Evolutionary conservation across 2,888 invertebrate genomes (phyloP).

Genomic region (Melanophora roralis): DNA sequence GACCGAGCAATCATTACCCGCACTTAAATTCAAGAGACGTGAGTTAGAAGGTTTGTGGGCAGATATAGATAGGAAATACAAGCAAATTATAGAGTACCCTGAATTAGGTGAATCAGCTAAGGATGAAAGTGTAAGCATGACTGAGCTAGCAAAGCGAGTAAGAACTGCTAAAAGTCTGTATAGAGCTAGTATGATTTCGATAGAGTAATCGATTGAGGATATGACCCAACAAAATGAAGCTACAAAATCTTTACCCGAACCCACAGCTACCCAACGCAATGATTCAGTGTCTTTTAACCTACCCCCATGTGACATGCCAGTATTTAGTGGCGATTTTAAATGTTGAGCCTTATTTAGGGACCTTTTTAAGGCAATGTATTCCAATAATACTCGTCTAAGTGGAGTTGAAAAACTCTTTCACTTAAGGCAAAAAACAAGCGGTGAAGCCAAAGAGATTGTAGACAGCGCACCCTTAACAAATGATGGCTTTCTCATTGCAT

Average conservation of each 20-base stretch:
- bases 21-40: no score
- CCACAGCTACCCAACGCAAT: neutral
- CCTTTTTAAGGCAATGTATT: constrained; percentile 4
- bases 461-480: constrained; percentile 7
- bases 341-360: constrained; percentile 6
- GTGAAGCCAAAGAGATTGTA: constrained; percentile 23
- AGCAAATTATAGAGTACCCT: no score
- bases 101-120: no score
- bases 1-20: no score
- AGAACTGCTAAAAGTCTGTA: no score
- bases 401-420: constrained; percentile 27
- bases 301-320: constrained; percentile 8
- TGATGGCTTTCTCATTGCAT: constrained; percentile 6
- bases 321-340: neutral
- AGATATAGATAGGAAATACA: no score
- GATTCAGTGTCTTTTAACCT: neutral
- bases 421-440: constrained; percentile 1
- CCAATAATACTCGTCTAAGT: neutral
- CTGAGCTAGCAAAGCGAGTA: no score
- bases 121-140: no score
- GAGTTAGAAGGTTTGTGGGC: no score
- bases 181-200: no score
- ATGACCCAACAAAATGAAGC: no score
- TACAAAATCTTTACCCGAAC: neutral
- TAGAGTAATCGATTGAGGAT: no score